Evolutionary conservation across 2,113 vertebrate genomes (phyloP).

Genomic region (Actenoides lindsayi): DNA sequence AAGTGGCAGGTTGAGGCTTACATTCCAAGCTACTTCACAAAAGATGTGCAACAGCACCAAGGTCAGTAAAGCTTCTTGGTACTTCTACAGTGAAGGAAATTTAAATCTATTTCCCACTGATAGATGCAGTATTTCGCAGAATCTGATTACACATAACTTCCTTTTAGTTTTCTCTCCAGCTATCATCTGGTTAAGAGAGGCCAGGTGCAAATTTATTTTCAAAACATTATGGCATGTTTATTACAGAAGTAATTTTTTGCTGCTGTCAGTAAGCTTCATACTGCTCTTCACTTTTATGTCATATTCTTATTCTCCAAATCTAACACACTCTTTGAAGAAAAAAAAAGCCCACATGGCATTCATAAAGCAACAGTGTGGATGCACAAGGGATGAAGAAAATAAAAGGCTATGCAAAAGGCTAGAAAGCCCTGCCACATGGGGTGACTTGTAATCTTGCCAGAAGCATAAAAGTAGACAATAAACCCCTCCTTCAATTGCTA

Average conservation of each 20-base stretch:
- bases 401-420: not conserved
- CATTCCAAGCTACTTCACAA: not conserved
- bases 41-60: not conserved
- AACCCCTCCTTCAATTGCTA: rapidly evolving
- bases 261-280: not conserved
- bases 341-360: not conserved
- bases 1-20: not conserved
- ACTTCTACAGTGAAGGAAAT: not conserved
- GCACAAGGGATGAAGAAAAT: not conserved
- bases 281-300: not conserved
- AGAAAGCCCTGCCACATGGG: not conserved
- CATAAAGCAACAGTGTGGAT: not conserved
- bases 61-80: not conserved
- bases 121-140: not conserved
- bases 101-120: not conserved
- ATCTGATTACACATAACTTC: not conserved
- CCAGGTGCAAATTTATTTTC: not conserved
- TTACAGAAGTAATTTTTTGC: not conserved
- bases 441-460: not conserved
- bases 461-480: not conserved
- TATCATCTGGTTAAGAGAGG: not conserved
- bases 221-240: not conserved
- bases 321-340: not conserved
- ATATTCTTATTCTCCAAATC: not conserved
- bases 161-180: not conserved